A percentile compares a stretch with the other conserved stretches of the same genome.
phyloP scores from a whole-genome alignment of 2,113 vertebrate genomes.

The Harpagus bidentatus region DNA sequence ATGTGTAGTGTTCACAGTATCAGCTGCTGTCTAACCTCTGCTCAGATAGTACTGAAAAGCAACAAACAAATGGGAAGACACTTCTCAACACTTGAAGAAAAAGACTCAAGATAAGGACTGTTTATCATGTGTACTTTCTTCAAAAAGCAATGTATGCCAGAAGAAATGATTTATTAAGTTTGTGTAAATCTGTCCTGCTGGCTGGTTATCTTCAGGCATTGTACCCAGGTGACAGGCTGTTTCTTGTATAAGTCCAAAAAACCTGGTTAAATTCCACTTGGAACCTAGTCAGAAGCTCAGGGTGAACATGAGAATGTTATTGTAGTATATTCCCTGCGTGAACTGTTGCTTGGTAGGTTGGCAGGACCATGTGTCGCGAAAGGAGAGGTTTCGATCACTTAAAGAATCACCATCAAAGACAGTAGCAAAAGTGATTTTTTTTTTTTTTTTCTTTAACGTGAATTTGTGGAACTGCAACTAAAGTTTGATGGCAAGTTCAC shows the following conservation, averaged over 20 bases:
- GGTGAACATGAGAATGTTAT: neutral
- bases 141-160: neutral
- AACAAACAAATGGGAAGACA: neutral
- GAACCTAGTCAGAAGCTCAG: neutral
- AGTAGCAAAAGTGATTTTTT: too few species aligned
- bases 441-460: too few species aligned
- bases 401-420: too few species aligned
- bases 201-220: neutral
- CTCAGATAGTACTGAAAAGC: neutral
- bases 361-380: neutral
- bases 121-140: neutral
- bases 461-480: too few species aligned
- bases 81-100: neutral
- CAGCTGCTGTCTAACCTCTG: neutral
- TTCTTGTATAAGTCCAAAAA: neutral
- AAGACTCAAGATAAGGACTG: neutral
- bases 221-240: neutral
- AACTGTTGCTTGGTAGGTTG: neutral
- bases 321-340: neutral
- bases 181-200: neutral
- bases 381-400: too few species aligned
- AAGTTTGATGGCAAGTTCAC: too few species aligned
- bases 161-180: neutral
- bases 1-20: neutral
- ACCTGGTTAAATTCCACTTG: neutral